Conservation (phyloP, 2,888 invertebrate genomes). For the Siphonodentalium dalli region DNA sequence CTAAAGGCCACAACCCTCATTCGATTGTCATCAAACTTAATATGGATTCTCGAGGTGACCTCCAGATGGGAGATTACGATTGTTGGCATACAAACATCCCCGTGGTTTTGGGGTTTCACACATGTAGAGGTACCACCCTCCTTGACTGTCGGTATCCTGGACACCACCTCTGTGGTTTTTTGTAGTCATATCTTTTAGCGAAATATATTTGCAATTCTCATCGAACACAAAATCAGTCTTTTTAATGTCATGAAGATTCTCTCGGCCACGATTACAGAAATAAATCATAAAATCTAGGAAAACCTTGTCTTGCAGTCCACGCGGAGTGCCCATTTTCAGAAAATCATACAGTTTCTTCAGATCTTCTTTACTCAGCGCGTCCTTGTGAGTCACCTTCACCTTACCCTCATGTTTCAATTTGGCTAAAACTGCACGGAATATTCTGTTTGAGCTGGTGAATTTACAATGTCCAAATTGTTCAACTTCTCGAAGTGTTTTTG, state of each 20-base stretch:
- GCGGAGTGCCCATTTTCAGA: slow-evolving; percentile 14
- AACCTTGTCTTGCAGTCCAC: slow-evolving; percentile 19
- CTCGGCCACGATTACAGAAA: slow-evolving; percentile 22
- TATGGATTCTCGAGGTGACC: too few relatives aligned
- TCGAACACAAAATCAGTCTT: slow-evolving; percentile 18
- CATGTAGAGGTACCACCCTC: too few relatives aligned
- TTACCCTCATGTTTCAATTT: slow-evolving; percentile 11
- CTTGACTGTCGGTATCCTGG: slow-evolving; percentile 12
- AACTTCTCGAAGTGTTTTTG: slow-evolving; percentile 15
- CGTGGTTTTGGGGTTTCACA: too few relatives aligned
- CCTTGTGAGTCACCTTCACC: slow-evolving; percentile 10
- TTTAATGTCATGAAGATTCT: slow-evolving; percentile 17
- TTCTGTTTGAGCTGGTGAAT: slow-evolving; percentile 7
- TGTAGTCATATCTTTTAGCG: slow-evolving; percentile 15
- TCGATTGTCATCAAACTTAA: too few relatives aligned
- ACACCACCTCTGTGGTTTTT: slow-evolving; percentile 14
- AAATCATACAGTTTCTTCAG: slow-evolving; percentile 11
- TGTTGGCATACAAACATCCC: too few relatives aligned
- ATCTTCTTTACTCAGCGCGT: slow-evolving; percentile 12
- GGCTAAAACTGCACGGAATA: slow-evolving; percentile 7
- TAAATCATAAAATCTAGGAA: slow-evolving; percentile 24
- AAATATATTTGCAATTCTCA: slow-evolving; percentile 11
- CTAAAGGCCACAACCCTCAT: too few relatives aligned
- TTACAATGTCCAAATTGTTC: slow-evolving; percentile 7
- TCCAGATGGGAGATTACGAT: too few relatives aligned